Percentiles rank a stretch among this genome's conserved stretches.
phyloP scores from a whole-genome alignment of 2,888 invertebrate species.

The Melangyna quadrimaculata region DNA sequence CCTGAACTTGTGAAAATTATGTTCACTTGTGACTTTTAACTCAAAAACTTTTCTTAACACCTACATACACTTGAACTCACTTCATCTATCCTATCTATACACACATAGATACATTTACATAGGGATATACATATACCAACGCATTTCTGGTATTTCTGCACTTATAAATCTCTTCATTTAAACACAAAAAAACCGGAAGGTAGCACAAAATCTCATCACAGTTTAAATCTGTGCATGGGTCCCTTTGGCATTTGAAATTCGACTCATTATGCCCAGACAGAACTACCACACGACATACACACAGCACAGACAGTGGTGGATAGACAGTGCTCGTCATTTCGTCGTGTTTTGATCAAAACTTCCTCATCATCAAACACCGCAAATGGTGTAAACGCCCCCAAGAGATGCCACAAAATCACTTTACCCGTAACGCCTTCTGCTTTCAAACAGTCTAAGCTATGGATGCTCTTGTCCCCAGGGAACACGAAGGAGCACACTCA shows the following conservation, averaged over 20 bases:
- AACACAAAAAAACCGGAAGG: background rate
- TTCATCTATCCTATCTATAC: background rate
- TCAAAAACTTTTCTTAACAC: slow-evolving; percentile 19
- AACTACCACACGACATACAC: background rate
- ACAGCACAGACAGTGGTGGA: slow-evolving; percentile 3
- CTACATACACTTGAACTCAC: background rate
- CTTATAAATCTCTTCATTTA: slow-evolving; percentile 11
- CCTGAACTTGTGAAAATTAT: slow-evolving; percentile 1
- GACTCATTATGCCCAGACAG: slow-evolving; percentile 13
- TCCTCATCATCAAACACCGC: slow-evolving; percentile 69
- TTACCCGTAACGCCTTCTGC: slow-evolving; percentile 64
- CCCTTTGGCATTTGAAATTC: slow-evolving; percentile 13
- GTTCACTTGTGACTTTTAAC: slow-evolving; percentile 30
- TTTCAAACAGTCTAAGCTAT: background rate
- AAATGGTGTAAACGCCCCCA: slow-evolving; percentile 70
- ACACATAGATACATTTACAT: background rate
- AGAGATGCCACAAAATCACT: slow-evolving; percentile 71
- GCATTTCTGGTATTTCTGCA: background rate
- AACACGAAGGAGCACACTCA: background rate
- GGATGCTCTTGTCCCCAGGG: slow-evolving; percentile 50
- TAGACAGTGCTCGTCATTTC: slow-evolving; percentile 48
- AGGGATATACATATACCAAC: too few species aligned
- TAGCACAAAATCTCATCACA: slow-evolving; percentile 24
- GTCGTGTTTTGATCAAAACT: slow-evolving; percentile 68
- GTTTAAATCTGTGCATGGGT: slow-evolving; percentile 8